Evolutionary conservation across 2,888 invertebrate genomes (phyloP).

Genomic region (Himalopsyche anomala): DNA sequence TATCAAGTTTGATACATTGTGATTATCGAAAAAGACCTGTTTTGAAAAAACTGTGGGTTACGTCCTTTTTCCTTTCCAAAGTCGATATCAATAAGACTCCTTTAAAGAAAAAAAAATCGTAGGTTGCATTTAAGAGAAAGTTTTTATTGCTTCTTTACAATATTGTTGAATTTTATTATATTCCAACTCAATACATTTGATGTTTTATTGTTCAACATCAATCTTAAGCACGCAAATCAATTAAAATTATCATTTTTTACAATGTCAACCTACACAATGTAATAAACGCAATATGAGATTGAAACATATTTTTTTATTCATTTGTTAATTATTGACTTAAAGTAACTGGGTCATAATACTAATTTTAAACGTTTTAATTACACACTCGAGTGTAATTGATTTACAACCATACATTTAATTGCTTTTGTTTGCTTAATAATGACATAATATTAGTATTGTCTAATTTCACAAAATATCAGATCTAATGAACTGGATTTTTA

Average conservation of each 20-base stretch:
- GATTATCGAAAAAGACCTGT: too few relatives aligned
- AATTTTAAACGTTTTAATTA: not conserved
- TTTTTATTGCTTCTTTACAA: not conserved
- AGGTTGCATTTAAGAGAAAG: not conserved
- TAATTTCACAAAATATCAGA: not conserved
- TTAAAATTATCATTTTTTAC: not conserved
- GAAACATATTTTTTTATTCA: not conserved
- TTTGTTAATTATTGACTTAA: not conserved
- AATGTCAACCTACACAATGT: conserved; percentile 1
- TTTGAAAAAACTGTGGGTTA: too few relatives aligned
- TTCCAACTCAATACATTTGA: not conserved
- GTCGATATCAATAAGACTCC: too few relatives aligned
- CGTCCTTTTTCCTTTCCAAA: too few relatives aligned
- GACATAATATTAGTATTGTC: not conserved
- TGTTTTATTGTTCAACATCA: not conserved
- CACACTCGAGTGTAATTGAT: not conserved
- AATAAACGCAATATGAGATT: not conserved
- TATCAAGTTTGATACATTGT: too few relatives aligned
- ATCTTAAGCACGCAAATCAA: not conserved
- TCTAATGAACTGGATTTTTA: too few relatives aligned
- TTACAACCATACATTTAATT: not conserved
- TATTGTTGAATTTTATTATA: not conserved
- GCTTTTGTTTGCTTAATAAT: conserved; percentile 4
- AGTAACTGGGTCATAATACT: conserved; percentile 7
- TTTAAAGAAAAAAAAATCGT: too few relatives aligned